Evolutionary conservation across 2,888 invertebrate species (phyloP).

Genomic region (Aphrophora alni): DNA sequence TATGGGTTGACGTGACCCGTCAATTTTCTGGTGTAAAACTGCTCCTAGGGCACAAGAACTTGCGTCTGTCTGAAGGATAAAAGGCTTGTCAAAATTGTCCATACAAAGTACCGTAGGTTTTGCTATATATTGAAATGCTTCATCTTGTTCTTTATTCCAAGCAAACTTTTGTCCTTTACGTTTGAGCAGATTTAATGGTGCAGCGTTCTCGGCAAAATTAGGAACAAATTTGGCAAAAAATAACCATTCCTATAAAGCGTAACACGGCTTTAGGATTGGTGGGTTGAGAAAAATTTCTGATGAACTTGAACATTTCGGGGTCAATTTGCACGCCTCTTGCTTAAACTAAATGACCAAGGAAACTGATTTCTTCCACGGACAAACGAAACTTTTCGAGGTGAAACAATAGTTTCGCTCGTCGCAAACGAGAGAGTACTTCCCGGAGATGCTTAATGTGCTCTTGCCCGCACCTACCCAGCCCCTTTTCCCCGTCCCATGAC

Average conservation of each 20-base stretch:
- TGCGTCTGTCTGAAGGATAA: too few species aligned
- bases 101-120: slow-evolving; percentile 4
- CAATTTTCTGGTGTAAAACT: neutral
- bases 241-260: slow-evolving; percentile 45
- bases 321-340: too few species aligned
- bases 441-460: too few species aligned
- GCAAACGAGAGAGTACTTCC: too few species aligned
- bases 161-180: too few species aligned
- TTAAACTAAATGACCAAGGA: slow-evolving; percentile 9
- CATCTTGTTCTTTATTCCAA: neutral
- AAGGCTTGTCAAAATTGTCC: neutral
- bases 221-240: slow-evolving; percentile 34
- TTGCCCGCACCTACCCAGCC: too few species aligned
- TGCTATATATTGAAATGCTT: neutral
- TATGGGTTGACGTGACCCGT: neutral
- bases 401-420: neutral
- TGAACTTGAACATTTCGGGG: slow-evolving; percentile 19
- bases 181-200: slow-evolving; percentile 32
- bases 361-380: slow-evolving; percentile 4
- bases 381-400: slow-evolving; percentile 13
- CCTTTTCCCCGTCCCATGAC: too few species aligned
- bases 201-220: slow-evolving; percentile 1
- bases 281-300: too few species aligned
- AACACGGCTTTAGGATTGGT: too few species aligned
- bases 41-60: neutral